Base-by-base conservation (phyloP, 2,797 vertebrate species). In the Schizopygopsis pylzovi region DNA sequence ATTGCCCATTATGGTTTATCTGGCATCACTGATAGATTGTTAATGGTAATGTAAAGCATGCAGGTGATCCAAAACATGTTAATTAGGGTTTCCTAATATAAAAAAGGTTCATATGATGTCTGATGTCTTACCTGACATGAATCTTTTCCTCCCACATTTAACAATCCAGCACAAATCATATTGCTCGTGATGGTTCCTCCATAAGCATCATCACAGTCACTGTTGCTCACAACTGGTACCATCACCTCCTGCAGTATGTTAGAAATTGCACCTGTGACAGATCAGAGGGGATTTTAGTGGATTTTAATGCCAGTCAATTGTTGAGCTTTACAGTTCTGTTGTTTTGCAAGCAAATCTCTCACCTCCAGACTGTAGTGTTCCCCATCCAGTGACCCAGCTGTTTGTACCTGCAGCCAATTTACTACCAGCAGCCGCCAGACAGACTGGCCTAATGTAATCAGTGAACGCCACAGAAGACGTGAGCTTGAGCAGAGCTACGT, bases 371-470 rank as follows among this genome's bases (percentile, higher is more conserved):
- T 0, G 0, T 43, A 78, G 52, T 11, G n/a, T 0, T 12, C 85
- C 90, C 84, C 84, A 90, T 16, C 90, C 90, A 47, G 88, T 86
- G n/a, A 90, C 65, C 90, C 90, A 89, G 49, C 61, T 76, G 1
- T 25, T 2, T 54, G 87, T 76, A 22, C 49, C 83, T 1, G 25
- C 4, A 5, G 11, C 37, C 7, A 83, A 78, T 11, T 13, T 37
- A 54, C 82, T 89, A 4, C 22, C 25, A 8, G 2, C 7, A 22
- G 70, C 80, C 1, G 89, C 88, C 85, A 90, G 71, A 52, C 89
- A 90, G 1, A 70, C 65, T 13, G 88, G 89, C 63, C n/a, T 43
- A 28, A 89, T 25, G 20, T 88, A 88, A 61, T 79, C n/a, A 33
- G 72, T 10, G 33, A 82, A 88, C 11, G n/a, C 33, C 41, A 86